A percentile compares a stretch with the other conserved stretches of the same genome.
phyloP scores from a whole-genome alignment of 2,113 vertebrate genomes.

The Trogon surrucura region DNA sequence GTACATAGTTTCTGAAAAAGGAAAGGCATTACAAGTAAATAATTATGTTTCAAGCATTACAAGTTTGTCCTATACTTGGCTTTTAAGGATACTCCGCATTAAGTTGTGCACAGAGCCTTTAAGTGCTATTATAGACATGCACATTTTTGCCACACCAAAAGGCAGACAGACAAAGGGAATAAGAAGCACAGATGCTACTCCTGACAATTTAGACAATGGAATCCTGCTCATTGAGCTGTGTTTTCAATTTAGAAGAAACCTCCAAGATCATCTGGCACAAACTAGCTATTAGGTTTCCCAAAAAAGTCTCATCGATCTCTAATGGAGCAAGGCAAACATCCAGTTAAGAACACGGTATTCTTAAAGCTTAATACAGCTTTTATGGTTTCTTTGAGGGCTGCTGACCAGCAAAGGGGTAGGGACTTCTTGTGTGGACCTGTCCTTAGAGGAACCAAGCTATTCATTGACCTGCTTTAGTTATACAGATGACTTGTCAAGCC shows the following conservation, averaged over 20 bases:
- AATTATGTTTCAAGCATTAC: background rate
- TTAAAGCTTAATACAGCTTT: background rate
- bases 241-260: background rate
- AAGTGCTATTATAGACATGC: background rate
- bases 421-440: background rate
- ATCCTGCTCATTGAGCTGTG: background rate
- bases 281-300: background rate
- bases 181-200: background rate
- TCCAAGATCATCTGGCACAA: background rate
- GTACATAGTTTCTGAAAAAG: background rate
- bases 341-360: background rate
- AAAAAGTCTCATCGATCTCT: background rate
- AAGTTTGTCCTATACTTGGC: background rate
- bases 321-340: background rate
- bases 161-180: background rate
- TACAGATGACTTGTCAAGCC: background rate
- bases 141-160: background rate
- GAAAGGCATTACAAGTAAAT: background rate
- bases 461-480: background rate
- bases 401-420: background rate
- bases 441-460: background rate
- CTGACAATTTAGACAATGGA: background rate
- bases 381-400: background rate
- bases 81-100: background rate
- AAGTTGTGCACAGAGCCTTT: background rate